Base-by-base conservation (phyloP, 1,140 invertebrate species). In the Sminthurides bifidus region DNA sequence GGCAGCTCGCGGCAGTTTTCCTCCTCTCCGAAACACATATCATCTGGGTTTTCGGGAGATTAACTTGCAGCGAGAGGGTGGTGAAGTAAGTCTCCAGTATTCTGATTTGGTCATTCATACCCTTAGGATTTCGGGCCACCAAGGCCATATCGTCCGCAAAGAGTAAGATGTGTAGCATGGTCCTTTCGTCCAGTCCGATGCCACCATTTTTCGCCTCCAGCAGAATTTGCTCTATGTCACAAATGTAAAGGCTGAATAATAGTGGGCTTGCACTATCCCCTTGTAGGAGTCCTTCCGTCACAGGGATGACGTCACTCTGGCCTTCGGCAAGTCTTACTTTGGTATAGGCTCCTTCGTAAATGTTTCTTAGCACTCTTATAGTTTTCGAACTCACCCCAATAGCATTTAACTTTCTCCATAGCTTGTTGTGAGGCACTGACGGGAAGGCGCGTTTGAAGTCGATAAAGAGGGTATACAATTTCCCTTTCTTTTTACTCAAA, bases 371-470 rank as follows among this genome's bases (percentile, higher is more conserved):
- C 0, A 58, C 31, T 14, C 43, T 10, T 5, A 53, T 58, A 0
- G 53, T 46, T 53, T 58, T 58, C 14, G n/a, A 30, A 21, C 50
- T 26, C 0, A 58, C 33, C 23, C 51, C 51, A 0, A 58, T 1
- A 21, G 31, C 19, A 23, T 23, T 38, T 26, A 58, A 26, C 21
- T 44, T 24, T 8, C 38, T 27, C 56, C 56, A 58, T 2, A 58
- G 31, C 2, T 44, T 35, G 1, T 53, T 30, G 19, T 53, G 50
- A 12, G 43, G 40, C 0, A 58, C 43, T 15, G 50, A 52, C 0
- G 56, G 38, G 30, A 58, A 58, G 2, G 50, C 56, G 0, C 56
- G 29, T 4, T 41, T 51, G 37, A 53, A 58, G 31, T 58, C 56
- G 15, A 58, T 45, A 31, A 58, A 58, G 0, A 58, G 23, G 6